These are phyloP conservation scores for Drosophila tani DNA, from an alignment of 1,140 invertebrate species.

Conservation along the genomic window DNA sequence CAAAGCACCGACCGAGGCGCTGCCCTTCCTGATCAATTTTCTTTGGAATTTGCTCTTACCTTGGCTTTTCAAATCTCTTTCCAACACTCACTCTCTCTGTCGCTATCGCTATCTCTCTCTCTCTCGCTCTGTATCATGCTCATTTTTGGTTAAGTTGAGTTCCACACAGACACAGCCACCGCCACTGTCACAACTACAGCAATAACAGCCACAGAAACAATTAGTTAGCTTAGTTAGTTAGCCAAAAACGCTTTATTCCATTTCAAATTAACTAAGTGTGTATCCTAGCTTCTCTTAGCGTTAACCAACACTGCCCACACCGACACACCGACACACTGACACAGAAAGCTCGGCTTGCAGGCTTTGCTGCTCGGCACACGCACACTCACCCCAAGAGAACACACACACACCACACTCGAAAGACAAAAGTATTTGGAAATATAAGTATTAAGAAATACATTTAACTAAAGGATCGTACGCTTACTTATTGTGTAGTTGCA, in stretches of 20 bases:
- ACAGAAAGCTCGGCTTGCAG: slow-evolving; percentile 42
- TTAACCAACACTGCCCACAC: slow-evolving; percentile 56
- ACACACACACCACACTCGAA: slow-evolving; percentile 13
- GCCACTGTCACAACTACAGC: slow-evolving; percentile 29
- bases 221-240: slow-evolving; percentile 74
- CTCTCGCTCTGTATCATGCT: slow-evolving; percentile 29
- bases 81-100: slow-evolving; percentile 22
- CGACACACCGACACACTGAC: slow-evolving; percentile 8
- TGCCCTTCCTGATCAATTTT: slow-evolving; percentile 11
- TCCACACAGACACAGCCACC: slow-evolving; percentile 34
- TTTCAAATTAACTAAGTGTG: slow-evolving; percentile 75
- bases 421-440: slow-evolving; percentile 28
- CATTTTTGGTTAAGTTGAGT: slow-evolving; percentile 35
- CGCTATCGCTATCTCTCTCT: slow-evolving; percentile 6
- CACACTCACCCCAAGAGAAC: slow-evolving; percentile 19
- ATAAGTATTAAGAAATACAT: no score
- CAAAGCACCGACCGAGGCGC: slow-evolving; percentile 16
- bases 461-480: slow-evolving; percentile 56
- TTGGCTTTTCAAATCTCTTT: slow-evolving; percentile 4
- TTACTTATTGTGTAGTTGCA: slow-evolving; percentile 59
- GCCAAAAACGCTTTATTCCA: slow-evolving; percentile 71
- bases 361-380: slow-evolving; percentile 42
- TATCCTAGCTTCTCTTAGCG: slow-evolving; percentile 75
- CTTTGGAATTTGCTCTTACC: slow-evolving; percentile 3
- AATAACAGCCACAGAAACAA: slow-evolving; percentile 49